Evolutionary conservation across 1,140 invertebrate genomes (phyloP), one percentile per base, ranked within the genome.

Genomic region (Oryctes rhinoceros): DNA sequence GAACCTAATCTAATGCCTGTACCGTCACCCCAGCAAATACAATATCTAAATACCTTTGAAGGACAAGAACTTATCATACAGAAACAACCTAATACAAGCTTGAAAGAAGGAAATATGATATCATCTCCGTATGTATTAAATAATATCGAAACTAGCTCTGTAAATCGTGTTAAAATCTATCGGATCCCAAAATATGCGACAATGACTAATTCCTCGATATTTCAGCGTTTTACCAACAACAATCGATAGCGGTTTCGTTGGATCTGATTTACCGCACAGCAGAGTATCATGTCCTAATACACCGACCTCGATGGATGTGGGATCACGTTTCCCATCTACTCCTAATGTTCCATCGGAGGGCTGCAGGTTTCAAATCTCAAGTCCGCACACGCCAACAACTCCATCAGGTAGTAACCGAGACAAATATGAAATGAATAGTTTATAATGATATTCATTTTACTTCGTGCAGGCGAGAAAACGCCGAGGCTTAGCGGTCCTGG

Each of bases 61-160:
- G 96, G 96, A 71, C 97, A 98, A 91, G 97, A 98, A 90, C 89
- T 98, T 82, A 98, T 96, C 78, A 98, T 98, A 89, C 97, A 98
- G 87, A 98, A 98, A 88, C 97, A 98, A 89, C 95, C 97, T 18
- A 98, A 98, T 88, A 96, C 95, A 37, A 95, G 94, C 86, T 88
- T 96, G n/a, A 94, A 88, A 83, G 87, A 88, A 80, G 84, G 87
- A 77, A 88, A 87, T 81, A 87, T 88, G 78, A 86, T 87, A 81
- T 88, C 87, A 81, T 86, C 87, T 35, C 86, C 87, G 87, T 88
- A 85, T 86, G 87, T 85, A 76, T 71, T 0, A 76, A 11, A 76
- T 48, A 44, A 76, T 76, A 7, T 30, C 24, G 24, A 30, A 30
- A 30, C 24, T 30, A 30, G 2, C 24, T 30, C 24, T 30, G 24